Evolutionary conservation across 2,797 vertebrate genomes (phyloP), one percentile per base, ranked within the genome.

Genomic region (Arnoldichthys spilopterus): DNA sequence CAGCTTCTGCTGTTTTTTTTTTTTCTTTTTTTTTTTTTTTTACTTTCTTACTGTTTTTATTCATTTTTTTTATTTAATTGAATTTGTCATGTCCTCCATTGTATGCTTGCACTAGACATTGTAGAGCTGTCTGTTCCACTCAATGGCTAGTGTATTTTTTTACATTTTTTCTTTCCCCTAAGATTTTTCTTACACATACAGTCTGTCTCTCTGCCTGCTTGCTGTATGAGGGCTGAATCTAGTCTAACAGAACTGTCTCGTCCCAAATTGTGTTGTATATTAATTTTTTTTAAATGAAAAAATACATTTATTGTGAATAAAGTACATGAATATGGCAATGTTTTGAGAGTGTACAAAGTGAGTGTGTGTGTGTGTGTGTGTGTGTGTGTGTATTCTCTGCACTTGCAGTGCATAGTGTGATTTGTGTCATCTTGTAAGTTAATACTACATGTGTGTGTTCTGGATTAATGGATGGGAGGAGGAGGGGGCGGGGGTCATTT

Each of bases 241-340:
- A 93, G 91, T 89, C 93, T 92, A 93, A 93, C 88, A 77, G 85
- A 84, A 84, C 88, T 92, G 92, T 94, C 92, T 93, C 91, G 92
- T 94, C 92, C 88, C 90, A 92, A 91, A 94, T 93, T 93, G 91
- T 94, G 92, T 94, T 94, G 92, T 94, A 94, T 92, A 94, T 94
- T 93, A 92, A 93, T 93, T 92, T 93, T 92, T 92, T 94, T 94
- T 93, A 91, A 91, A 92, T 90, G 89, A 91, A 91, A 89, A 91
- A 91, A 89, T 92, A 92, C 2, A 0, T 0, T 0, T 4, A 94
- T 93, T 93, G 91, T 92, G 91, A 95, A 95, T 95, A 94, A 95
- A 95, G 92, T 92, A 94, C 91, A 93, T 93, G 90, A 93, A 89
- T 90, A 85, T 94, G 90, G 28, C 2, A 20, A 67, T 62, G 16